Evolutionary conservation across 1,140 invertebrate genomes (phyloP).

Genomic region (Phymastichus coffea): DNA sequence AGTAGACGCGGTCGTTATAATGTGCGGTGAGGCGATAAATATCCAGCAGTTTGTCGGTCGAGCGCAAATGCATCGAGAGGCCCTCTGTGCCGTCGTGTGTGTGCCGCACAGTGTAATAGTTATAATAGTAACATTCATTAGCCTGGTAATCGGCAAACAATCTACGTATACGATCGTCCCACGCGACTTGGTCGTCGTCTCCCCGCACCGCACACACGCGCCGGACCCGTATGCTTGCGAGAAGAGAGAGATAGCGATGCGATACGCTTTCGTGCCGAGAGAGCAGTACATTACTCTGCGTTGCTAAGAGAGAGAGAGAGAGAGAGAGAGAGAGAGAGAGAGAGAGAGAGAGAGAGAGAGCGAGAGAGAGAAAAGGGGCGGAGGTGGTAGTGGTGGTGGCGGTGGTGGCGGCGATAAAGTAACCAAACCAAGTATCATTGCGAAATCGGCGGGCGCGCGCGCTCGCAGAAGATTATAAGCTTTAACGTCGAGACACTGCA

Average conservation of each 20-base stretch:
- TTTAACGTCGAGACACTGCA: slow-evolving; percentile 1
- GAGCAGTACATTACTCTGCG: slow-evolving; percentile 38
- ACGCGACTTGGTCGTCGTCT: slow-evolving; percentile 41
- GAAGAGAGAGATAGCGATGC: slow-evolving; percentile 17
- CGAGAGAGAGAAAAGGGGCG: too few relatives aligned
- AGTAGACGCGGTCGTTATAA: background rate
- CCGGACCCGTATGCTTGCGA: too few relatives aligned
- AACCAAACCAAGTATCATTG: slow-evolving; percentile 42
- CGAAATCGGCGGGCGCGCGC: slow-evolving; percentile 28
- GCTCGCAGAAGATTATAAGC: slow-evolving; percentile 25
- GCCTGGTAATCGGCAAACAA: slow-evolving; percentile 38
- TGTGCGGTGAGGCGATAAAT: slow-evolving; percentile 18
- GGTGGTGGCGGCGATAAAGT: slow-evolving; percentile 40
- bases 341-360: too few relatives aligned
- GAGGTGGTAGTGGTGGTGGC: too few relatives aligned
- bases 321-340: background rate
- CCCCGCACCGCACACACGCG: too few relatives aligned
- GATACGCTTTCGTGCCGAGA: slow-evolving; percentile 38
- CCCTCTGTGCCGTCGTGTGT: background rate
- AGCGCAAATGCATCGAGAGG: too few relatives aligned
- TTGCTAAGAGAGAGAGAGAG: slow-evolving; percentile 18
- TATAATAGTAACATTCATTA: slow-evolving; percentile 38
- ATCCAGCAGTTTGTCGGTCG: slow-evolving; percentile 6
- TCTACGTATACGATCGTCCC: slow-evolving; percentile 39
- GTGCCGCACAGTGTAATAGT: slow-evolving; percentile 1